Conservation (phyloP, 1,140 invertebrate genomes). For the Drosophila carrolli region DNA sequence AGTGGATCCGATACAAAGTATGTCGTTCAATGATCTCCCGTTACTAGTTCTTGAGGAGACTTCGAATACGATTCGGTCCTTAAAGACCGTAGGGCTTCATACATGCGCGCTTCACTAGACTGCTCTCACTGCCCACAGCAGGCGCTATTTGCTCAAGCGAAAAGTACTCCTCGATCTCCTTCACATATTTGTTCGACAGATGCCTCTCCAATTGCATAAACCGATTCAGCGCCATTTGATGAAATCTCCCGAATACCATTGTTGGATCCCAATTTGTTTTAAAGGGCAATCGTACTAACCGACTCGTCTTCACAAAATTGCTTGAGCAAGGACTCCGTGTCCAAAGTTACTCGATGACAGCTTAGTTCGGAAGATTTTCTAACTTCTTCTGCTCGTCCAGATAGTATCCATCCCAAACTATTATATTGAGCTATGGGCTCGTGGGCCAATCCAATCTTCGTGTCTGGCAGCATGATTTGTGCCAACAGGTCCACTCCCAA, state of each 20-base stretch:
- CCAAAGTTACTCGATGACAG: no score
- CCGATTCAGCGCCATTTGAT: conserved; percentile 14
- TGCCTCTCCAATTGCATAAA: conserved; percentile 7
- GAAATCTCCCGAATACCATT: conserved; percentile 7
- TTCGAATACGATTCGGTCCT: no score
- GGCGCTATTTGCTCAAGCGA: neutral
- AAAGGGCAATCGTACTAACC: conserved; percentile 2
- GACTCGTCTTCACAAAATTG: neutral
- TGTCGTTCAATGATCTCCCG: no score
- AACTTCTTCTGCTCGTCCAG: neutral
- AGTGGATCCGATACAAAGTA: no score
- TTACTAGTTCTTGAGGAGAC: no score
- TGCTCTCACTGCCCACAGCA: neutral
- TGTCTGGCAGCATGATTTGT: neutral
- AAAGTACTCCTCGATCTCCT: conserved; percentile 9
- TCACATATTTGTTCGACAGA: neutral
- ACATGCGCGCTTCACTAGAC: neutral
- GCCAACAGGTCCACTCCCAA: no score
- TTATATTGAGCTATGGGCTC: neutral
- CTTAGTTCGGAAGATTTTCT: neutral
- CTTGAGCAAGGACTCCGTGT: neutral
- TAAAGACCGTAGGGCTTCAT: no score
- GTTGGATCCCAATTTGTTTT: neutral
- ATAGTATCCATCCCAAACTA: neutral
- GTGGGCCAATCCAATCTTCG: neutral